phyloP scores from a whole-genome alignment of 1,140 invertebrate species.

The Brachionus koreanus region DNA sequence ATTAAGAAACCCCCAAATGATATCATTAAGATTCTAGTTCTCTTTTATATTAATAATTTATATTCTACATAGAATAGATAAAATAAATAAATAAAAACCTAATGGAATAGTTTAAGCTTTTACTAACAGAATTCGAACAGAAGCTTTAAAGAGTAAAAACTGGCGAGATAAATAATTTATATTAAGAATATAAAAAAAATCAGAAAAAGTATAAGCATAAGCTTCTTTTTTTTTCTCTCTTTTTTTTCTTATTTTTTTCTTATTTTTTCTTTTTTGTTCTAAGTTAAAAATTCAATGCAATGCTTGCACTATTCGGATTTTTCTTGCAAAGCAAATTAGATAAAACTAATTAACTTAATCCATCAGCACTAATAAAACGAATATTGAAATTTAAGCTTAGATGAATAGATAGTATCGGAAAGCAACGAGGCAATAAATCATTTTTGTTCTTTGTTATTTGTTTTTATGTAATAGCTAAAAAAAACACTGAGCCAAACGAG shows the following conservation, averaged over 20 bases:
- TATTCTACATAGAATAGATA: conserved; percentile 25
- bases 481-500: background rate
- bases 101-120: conserved; percentile 37
- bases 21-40: conserved; percentile 20
- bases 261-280: background rate
- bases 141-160: background rate
- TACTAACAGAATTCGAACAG: conserved; percentile 2
- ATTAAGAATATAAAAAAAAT: background rate
- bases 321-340: conserved; percentile 23
- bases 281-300: background rate
- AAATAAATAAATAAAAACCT: conserved; percentile 36
- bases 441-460: conserved; percentile 30
- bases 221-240: background rate
- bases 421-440: conserved; percentile 34
- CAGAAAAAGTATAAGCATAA: background rate
- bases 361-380: conserved; percentile 23
- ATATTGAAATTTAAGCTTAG: conserved; percentile 35
- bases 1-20: conserved; percentile 29
- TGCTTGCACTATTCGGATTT: background rate
- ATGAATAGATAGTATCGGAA: conserved; percentile 17
- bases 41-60: conserved; percentile 21
- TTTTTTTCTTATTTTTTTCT: background rate
- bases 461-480: background rate
- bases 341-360: conserved; percentile 38
- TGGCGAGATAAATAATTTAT: conserved; percentile 16